A percentile compares a stretch with the other conserved stretches of the same genome.
phyloP scores from a whole-genome alignment of 2,797 vertebrate species.

The Bradypus variegatus region DNA sequence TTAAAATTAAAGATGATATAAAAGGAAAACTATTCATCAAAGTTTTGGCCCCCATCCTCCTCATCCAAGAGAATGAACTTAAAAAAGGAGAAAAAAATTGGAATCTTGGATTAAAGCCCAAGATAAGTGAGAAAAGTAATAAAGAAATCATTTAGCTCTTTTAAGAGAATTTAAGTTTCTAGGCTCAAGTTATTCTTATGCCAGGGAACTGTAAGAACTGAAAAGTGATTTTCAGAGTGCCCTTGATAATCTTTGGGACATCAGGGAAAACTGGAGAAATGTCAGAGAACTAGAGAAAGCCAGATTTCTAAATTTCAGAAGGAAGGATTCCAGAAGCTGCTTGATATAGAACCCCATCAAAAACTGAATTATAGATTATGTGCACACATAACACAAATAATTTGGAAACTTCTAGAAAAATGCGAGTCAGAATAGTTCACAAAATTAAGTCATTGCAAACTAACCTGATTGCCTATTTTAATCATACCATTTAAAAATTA shows the following conservation, averaged over 20 bases:
- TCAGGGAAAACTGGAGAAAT: not conserved
- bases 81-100: not conserved
- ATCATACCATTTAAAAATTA: not conserved
- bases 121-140: not conserved
- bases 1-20: not conserved
- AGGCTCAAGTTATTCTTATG: not conserved
- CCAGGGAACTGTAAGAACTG: not conserved
- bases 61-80: not conserved
- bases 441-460: not conserved
- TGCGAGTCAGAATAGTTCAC: not conserved
- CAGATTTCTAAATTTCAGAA: not conserved
- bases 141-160: not conserved
- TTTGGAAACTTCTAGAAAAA: not conserved
- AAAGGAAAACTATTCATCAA: not conserved
- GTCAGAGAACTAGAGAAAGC: not conserved
- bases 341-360: not conserved
- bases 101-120: not conserved
- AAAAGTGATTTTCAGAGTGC: not conserved
- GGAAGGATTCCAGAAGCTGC: not conserved
- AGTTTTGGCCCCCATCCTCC: not conserved
- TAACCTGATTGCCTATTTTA: not conserved
- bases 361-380: not conserved
- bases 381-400: not conserved
- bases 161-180: not conserved
- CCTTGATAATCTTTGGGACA: not conserved